These are phyloP conservation scores for Liolophura sinensis DNA, from an alignment of 1,140 invertebrate species.

Conservation along the genomic window DNA sequence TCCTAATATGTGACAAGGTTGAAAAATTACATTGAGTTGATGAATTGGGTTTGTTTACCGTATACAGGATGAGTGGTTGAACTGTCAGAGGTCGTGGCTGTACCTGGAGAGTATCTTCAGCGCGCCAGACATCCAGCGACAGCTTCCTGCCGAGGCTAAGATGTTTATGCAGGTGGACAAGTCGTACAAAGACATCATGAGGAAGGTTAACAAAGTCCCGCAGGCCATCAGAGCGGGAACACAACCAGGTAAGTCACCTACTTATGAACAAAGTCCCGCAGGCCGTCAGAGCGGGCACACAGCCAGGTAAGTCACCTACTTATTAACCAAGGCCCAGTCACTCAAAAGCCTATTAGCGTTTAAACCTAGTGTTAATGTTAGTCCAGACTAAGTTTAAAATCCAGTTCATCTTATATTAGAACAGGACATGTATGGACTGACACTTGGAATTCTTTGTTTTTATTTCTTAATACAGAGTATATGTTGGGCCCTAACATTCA, in stretches of 20 bases:
- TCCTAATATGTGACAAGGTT: too few species aligned
- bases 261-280: slow-evolving; percentile 57
- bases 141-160: slow-evolving; percentile 81
- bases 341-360: too few species aligned
- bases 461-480: too few species aligned
- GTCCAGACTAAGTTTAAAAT: too few species aligned
- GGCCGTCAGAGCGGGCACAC: slow-evolving; percentile 57
- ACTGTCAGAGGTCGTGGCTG: slow-evolving; percentile 83
- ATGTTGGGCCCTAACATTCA: too few species aligned
- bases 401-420: too few species aligned
- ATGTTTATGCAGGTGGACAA: slow-evolving; percentile 83
- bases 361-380: too few species aligned
- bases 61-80: slow-evolving; percentile 78
- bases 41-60: slow-evolving; percentile 7
- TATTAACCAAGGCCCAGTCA: too few species aligned
- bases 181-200: slow-evolving; percentile 85
- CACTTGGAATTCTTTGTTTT: too few species aligned
- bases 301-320: slow-evolving; percentile 51
- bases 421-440: too few species aligned
- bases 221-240: slow-evolving; percentile 57
- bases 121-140: slow-evolving; percentile 84
- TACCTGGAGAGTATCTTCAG: slow-evolving; percentile 87
- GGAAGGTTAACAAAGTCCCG: slow-evolving; percentile 58
- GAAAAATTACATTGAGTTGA: too few species aligned
- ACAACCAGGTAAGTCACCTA: slow-evolving; percentile 48